A percentile compares a stretch with the other conserved stretches of the same genome.
phyloP scores from a whole-genome alignment of 2,888 invertebrate genomes.

The Dione vanillae region DNA sequence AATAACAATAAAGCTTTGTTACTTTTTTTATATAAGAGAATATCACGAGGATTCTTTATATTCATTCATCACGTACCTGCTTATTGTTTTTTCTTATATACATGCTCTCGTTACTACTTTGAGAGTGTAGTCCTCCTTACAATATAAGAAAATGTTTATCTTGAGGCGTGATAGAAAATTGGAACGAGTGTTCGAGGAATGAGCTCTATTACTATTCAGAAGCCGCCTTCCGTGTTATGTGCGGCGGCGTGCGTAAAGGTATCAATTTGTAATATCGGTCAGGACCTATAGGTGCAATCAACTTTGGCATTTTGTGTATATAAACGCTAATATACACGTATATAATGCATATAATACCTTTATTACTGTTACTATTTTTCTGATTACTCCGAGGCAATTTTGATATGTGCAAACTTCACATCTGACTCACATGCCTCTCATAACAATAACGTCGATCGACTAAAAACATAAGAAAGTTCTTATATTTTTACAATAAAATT shows the following conservation, averaged over 20 bases:
- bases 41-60: too few species aligned
- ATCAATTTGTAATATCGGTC: constrained; percentile 41
- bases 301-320: constrained; percentile 21
- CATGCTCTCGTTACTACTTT: constrained; percentile 5
- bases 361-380: neutral
- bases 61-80: neutral
- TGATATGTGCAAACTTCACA: too few species aligned
- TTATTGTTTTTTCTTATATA: too few species aligned
- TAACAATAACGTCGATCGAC: too few species aligned
- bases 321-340: neutral
- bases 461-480: too few species aligned
- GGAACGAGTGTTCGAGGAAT: constrained; percentile 29
- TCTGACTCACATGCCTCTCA: too few species aligned
- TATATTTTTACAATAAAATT: too few species aligned
- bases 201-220: constrained; percentile 39
- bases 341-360: neutral
- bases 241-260: constrained; percentile 35
- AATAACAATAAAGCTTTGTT: neutral
- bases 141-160: constrained; percentile 28
- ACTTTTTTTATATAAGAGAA: too few species aligned
- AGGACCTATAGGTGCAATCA: constrained; percentile 28
- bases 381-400: too few species aligned
- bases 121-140: neutral
- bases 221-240: constrained; percentile 36
- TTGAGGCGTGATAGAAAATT: constrained; percentile 34